A percentile compares a stretch with the other conserved stretches of the same genome.
Evolutionary conservation across 2,888 invertebrate species (phyloP).

Genomic region (Acronicta psi): DNA sequence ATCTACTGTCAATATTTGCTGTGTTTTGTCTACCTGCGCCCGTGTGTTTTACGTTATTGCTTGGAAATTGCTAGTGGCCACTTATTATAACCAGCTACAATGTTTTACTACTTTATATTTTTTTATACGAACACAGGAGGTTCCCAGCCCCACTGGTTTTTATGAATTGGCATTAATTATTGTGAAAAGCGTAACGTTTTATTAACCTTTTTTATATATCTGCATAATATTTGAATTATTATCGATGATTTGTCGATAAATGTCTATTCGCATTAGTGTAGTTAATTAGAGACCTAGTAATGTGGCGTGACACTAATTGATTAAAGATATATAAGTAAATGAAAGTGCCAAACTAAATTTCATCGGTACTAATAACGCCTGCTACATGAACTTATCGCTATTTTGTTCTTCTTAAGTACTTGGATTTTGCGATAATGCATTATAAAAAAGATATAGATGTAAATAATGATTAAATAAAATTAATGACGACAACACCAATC

Average conservation of each 20-base stretch:
- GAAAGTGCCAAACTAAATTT: neutral
- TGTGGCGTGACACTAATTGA: slow-evolving; percentile 9
- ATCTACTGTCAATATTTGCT: slow-evolving; percentile 87
- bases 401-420: neutral
- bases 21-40: slow-evolving; percentile 80
- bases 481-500: slow-evolving; percentile 19
- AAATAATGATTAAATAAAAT: slow-evolving; percentile 27
- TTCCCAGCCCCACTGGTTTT: slow-evolving; percentile 27
- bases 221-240: slow-evolving; percentile 34
- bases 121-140: slow-evolving; percentile 23
- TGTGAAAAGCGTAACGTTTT: slow-evolving; percentile 20
- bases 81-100: slow-evolving; percentile 42
- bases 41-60: slow-evolving; percentile 70
- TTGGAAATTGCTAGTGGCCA: slow-evolving; percentile 53
- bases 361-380: too few relatives aligned
- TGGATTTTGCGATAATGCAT: slow-evolving; percentile 8
- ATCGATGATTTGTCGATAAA: slow-evolving; percentile 28
- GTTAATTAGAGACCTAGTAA: slow-evolving; percentile 18
- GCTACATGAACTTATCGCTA: too few relatives aligned
- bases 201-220: slow-evolving; percentile 30
- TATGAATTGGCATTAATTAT: slow-evolving; percentile 38
- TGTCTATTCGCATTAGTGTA: slow-evolving; percentile 21
- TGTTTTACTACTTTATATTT: slow-evolving; percentile 43
- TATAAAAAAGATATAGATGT: slow-evolving; percentile 12
- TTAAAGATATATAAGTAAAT: slow-evolving; percentile 6